Percentiles rank a stretch among this genome's conserved stretches.
These are phyloP conservation scores for Elegia similella DNA, from an alignment of 2,888 invertebrate genomes.

Conservation along the genomic window DNA sequence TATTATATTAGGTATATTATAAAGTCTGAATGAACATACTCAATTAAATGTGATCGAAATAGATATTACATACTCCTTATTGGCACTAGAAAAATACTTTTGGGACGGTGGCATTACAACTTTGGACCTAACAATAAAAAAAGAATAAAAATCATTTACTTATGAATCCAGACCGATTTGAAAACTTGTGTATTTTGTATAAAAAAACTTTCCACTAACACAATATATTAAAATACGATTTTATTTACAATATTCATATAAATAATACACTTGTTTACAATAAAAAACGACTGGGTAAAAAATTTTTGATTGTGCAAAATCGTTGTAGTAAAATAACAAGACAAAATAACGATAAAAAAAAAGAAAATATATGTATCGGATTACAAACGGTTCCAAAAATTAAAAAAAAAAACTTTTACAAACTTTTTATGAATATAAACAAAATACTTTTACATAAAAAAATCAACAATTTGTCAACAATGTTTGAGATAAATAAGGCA, in stretches of 20 bases:
- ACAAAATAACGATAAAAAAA: too few relatives aligned
- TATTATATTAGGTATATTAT: too few relatives aligned
- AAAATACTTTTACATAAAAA: too few relatives aligned
- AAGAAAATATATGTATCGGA: too few relatives aligned
- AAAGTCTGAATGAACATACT: background rate
- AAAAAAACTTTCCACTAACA: background rate
- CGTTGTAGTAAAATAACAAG: too few relatives aligned
- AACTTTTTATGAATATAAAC: too few relatives aligned
- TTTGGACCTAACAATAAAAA: constrained; percentile 5
- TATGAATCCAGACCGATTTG: background rate
- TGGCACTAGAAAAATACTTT: constrained; percentile 14
- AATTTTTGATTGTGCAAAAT: too few relatives aligned
- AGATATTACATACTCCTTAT: background rate
- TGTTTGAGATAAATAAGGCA: background rate
- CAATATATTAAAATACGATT: background rate
- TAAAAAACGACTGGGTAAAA: background rate
- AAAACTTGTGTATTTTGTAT: background rate
- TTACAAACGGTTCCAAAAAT: too few relatives aligned
- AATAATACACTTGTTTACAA: background rate
- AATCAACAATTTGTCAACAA: too few relatives aligned
- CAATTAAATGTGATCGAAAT: background rate
- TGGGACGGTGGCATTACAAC: constrained; percentile 12
- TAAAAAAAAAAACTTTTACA: too few relatives aligned
- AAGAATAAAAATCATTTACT: background rate
- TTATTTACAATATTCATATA: background rate